Evolutionary conservation across 2,888 invertebrate species (phyloP).

Genomic region (Azorinus chamasolen): DNA sequence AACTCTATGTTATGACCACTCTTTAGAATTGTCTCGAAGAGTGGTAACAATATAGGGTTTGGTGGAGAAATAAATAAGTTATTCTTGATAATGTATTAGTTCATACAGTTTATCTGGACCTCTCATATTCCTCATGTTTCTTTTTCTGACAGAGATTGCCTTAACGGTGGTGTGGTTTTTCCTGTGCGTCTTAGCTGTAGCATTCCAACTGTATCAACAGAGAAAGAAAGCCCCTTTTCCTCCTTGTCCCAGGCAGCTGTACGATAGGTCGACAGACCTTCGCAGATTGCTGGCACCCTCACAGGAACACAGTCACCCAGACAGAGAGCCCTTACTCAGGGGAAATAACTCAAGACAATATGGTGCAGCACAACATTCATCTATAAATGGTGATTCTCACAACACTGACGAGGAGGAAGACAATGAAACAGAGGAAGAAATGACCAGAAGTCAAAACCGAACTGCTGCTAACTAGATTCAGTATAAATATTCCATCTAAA

Average conservation of each 20-base stretch:
- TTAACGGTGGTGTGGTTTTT: constrained; percentile 88
- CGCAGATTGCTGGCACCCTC: constrained; percentile 13
- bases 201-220: constrained; percentile 88
- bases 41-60: too few species aligned
- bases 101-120: too few species aligned
- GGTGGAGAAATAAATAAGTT: too few species aligned
- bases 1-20: too few species aligned
- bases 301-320: constrained; percentile 7
- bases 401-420: too few species aligned
- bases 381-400: too few species aligned
- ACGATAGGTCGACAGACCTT: constrained; percentile 31
- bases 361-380: neutral
- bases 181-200: constrained; percentile 88
- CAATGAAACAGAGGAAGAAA: too few species aligned
- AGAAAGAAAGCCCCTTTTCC: constrained; percentile 90
- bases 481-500: too few species aligned
- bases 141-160: constrained; percentile 88
- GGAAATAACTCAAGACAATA: constrained; percentile 32
- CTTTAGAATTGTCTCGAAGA: too few species aligned
- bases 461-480: too few species aligned
- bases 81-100: too few species aligned
- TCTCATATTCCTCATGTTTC: neutral
- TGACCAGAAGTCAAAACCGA: too few species aligned
- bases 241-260: constrained; percentile 86
- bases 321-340: constrained; percentile 51